Conservation (phyloP, 2,113 vertebrate species). For the Hiodon tergisus region DNA sequence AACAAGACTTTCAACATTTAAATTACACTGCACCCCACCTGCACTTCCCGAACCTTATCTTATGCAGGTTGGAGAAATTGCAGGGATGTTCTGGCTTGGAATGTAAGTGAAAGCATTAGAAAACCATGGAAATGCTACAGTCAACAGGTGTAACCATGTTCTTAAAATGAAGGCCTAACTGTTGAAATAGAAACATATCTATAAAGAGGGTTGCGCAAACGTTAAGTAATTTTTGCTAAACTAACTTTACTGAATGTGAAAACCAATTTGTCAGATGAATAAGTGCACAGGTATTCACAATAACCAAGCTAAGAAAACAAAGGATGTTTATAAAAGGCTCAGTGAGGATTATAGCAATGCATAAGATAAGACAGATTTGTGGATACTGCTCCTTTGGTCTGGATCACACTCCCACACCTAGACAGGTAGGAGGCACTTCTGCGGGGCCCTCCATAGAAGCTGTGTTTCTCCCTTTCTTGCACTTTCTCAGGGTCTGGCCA, state of each 20-base stretch:
- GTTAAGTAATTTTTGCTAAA: no score
- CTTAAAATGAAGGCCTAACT: no score
- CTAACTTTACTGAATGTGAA: neutral
- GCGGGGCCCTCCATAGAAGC: neutral
- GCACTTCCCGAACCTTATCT: no score
- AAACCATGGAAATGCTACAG: no score
- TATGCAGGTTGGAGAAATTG: no score
- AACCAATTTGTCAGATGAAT: neutral
- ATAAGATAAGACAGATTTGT: constrained; percentile 29
- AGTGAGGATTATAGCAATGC: constrained; percentile 17
- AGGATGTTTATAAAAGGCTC: neutral
- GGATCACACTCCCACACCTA: constrained; percentile 1
- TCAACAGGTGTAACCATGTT: no score
- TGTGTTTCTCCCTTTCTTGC: neutral
- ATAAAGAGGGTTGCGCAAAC: no score
- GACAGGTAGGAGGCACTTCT: constrained; percentile 14
- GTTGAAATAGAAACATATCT: no score
- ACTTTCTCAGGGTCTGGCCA: neutral
- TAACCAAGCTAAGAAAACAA: neutral
- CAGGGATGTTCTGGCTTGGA: no score
- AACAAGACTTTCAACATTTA: no score
- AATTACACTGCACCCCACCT: no score
- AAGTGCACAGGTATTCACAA: neutral
- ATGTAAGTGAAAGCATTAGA: no score
- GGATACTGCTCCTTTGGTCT: neutral